Percentiles rank a stretch among this genome's conserved stretches.
These are phyloP conservation scores for Lasioglossum calceatum DNA, from an alignment of 2,888 invertebrate genomes.

Conservation along the genomic window DNA sequence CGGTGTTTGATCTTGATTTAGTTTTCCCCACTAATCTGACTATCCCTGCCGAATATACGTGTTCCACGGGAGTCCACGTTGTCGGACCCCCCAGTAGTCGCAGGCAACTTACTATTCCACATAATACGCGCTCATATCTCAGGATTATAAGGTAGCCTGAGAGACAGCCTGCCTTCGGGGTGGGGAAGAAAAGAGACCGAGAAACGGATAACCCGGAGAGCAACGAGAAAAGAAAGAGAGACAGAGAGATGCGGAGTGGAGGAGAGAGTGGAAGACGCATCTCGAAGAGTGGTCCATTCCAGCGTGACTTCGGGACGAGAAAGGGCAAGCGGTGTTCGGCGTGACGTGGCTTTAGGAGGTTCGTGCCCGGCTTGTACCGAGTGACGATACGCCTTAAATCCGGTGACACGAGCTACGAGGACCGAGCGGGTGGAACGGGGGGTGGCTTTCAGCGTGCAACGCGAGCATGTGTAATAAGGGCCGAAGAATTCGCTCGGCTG, in stretches of 20 bases:
- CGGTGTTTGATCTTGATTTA: constrained; percentile 71
- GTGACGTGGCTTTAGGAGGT: constrained; percentile 63
- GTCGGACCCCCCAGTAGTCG: constrained; percentile 74
- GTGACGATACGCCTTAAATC: constrained; percentile 73
- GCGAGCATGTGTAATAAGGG: constrained; percentile 75
- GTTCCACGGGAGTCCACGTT: constrained; percentile 72
- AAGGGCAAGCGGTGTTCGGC: constrained; percentile 56
- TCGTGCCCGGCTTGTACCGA: constrained; percentile 56
- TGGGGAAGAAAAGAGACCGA: constrained; percentile 51
- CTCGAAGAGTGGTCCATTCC: constrained; percentile 64
- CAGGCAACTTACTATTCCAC: constrained; percentile 78
- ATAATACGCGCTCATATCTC: constrained; percentile 83
- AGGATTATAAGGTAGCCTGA: constrained; percentile 80
- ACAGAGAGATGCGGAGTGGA: not conserved
- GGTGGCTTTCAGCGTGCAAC: constrained; percentile 63
- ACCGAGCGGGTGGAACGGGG: constrained; percentile 43
- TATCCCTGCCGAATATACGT: constrained; percentile 69
- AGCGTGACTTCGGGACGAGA: constrained; percentile 56
- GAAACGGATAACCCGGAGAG: not conserved
- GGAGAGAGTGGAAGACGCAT: constrained; percentile 19
- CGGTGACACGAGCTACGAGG: constrained; percentile 55
- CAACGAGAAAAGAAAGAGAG: not conserved
- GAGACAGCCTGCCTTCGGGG: constrained; percentile 64
- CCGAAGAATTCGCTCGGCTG: constrained; percentile 70
- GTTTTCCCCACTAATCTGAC: constrained; percentile 69